These are phyloP conservation scores for Drosophila sp. DNA, from an alignment of 1,140 invertebrate genomes.

Conservation along the genomic window DNA sequence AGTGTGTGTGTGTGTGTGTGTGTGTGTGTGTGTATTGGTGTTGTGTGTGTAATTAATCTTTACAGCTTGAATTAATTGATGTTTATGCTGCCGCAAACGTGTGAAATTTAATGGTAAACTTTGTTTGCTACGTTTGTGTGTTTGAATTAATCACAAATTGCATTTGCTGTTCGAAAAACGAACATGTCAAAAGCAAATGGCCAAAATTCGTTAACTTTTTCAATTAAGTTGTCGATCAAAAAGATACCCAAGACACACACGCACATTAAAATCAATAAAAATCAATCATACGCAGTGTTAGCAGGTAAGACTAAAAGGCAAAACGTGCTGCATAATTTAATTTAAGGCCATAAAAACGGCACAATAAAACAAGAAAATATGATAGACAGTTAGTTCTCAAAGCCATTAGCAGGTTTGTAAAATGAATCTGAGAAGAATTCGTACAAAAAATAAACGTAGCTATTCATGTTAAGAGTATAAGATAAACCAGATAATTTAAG, in stretches of 20 bases:
- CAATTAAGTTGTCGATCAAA: constrained; percentile 77
- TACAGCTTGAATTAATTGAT: constrained; percentile 67
- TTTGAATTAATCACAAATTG: constrained; percentile 55
- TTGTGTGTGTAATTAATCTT: constrained; percentile 73
- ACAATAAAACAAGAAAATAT: constrained; percentile 39
- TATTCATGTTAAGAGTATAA: not conserved
- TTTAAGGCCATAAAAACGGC: constrained; percentile 54
- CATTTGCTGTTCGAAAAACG: constrained; percentile 37
- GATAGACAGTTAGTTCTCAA: constrained; percentile 53
- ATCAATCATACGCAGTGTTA: constrained; percentile 69
- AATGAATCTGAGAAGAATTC: constrained; percentile 34
- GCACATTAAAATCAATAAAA: constrained; percentile 72
- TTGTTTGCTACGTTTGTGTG: constrained; percentile 42
- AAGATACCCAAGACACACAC: constrained; percentile 30
- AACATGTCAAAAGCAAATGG: constrained; percentile 47
- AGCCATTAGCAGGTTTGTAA: constrained; percentile 32
- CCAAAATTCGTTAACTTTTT: constrained; percentile 70
- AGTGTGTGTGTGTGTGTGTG: constrained; percentile 47
- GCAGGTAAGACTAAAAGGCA: constrained; percentile 40
- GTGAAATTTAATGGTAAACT: constrained; percentile 66
- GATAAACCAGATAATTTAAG: constrained; percentile 29
- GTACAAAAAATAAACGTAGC: not conserved
- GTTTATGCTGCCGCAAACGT: constrained; percentile 56
- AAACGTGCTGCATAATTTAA: constrained; percentile 66
- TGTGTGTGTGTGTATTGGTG: constrained; percentile 30